phyloP scores from a whole-genome alignment of 2,113 vertebrate species.

The Ageneiosus marmoratus region DNA sequence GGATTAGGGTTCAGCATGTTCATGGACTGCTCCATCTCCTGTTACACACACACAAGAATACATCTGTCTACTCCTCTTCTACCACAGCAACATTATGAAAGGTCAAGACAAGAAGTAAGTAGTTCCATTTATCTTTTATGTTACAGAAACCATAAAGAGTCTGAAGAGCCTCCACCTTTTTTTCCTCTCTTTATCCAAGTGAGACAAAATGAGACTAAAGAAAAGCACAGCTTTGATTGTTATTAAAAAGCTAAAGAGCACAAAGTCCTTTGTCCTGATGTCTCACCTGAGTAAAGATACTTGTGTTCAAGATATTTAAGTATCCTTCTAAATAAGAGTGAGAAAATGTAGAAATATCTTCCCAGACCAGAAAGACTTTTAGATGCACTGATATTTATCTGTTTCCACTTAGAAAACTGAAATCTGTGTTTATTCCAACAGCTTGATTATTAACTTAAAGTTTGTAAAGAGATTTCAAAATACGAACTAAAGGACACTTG shows the following conservation, averaged over 20 bases:
- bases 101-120: neutral
- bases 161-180: neutral
- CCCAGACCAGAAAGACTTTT: neutral
- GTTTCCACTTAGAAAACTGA: too few species aligned
- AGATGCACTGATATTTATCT: too few species aligned
- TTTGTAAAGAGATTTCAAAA: neutral
- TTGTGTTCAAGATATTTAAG: neutral
- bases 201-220: neutral
- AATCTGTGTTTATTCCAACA: neutral
- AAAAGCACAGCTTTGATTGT: neutral
- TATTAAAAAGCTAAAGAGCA: neutral
- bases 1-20: slow-evolving; percentile 99
- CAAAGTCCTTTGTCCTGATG: neutral
- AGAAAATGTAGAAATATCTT: neutral
- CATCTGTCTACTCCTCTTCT: neutral
- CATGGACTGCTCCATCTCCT: slow-evolving; percentile 99
- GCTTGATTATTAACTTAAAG: neutral
- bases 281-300: neutral
- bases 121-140: neutral
- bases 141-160: neutral
- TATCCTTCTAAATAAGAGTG: too few species aligned
- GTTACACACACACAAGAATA: neutral
- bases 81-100: neutral
- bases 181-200: neutral
- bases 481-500: neutral